These are phyloP conservation scores for Andrena hattorfiana DNA, from an alignment of 2,888 invertebrate species.

Conservation along the genomic window DNA sequence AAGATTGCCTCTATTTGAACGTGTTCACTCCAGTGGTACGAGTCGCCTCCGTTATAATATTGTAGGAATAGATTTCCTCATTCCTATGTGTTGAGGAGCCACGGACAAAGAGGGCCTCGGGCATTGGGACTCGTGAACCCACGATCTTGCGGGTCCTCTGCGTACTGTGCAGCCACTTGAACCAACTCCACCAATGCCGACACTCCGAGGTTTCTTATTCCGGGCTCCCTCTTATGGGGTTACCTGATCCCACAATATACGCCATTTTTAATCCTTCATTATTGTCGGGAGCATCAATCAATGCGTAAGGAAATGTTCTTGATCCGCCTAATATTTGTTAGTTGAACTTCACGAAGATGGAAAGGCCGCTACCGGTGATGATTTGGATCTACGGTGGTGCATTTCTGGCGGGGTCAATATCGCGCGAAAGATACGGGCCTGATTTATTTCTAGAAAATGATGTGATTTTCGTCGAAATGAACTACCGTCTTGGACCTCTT, in stretches of 20 bases:
- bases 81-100: too few species aligned
- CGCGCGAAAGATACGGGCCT: constrained; percentile 61
- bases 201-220: too few species aligned
- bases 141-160: too few species aligned
- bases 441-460: constrained; percentile 73
- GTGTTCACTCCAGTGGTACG: constrained; percentile 16
- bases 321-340: background rate
- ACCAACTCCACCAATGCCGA: too few species aligned
- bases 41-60: background rate
- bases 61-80: too few species aligned
- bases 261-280: background rate
- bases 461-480: constrained; percentile 71
- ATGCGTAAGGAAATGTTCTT: too few species aligned
- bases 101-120: too few species aligned
- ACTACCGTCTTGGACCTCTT: constrained; percentile 73
- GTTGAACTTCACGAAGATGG: background rate
- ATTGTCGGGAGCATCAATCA: background rate
- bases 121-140: too few species aligned
- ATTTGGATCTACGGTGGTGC: constrained; percentile 74
- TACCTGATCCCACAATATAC: too few species aligned
- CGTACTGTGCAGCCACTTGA: too few species aligned
- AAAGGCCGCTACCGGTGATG: constrained; percentile 56
- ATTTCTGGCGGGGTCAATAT: constrained; percentile 55
- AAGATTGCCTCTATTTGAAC: constrained; percentile 27
- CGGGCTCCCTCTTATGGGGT: too few species aligned